Evolutionary conservation across 2,113 vertebrate genomes (phyloP).

Genomic region (Pandion haliaetus): DNA sequence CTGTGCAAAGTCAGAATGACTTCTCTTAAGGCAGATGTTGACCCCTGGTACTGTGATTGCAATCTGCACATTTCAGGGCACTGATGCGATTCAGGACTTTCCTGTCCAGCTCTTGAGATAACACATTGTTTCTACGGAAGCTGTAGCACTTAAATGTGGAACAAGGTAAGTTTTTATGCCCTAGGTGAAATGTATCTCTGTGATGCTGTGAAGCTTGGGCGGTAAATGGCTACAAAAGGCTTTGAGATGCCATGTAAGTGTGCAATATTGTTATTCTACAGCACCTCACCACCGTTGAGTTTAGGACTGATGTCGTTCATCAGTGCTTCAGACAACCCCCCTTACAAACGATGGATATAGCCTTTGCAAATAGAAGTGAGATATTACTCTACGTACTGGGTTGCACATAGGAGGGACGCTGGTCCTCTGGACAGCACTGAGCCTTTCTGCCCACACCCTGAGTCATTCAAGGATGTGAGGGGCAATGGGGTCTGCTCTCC

Average conservation of each 20-base stretch:
- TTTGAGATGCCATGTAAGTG: not conserved
- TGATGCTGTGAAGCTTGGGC: not conserved
- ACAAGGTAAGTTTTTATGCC: not conserved
- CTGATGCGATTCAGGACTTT: not conserved
- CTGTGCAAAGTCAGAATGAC: not conserved
- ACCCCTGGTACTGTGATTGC: not conserved
- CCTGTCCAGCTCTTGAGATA: not conserved
- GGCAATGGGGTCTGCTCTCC: not conserved
- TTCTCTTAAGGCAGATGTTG: not conserved
- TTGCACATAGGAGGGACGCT: not conserved
- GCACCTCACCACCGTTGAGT: not conserved
- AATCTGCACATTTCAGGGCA: not conserved
- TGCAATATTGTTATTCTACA: not conserved
- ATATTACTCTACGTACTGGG: not conserved
- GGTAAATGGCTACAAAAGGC: not conserved
- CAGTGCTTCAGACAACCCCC: not conserved
- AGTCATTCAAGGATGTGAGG: not conserved
- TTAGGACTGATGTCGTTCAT: not conserved
- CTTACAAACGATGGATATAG: not conserved
- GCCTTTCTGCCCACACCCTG: not conserved
- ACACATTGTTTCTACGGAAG: not conserved
- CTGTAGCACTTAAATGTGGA: not conserved
- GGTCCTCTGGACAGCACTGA: not conserved
- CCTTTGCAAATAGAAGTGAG: not conserved
- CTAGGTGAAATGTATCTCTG: not conserved